These are phyloP conservation scores for Clarias pachynema DNA, from an alignment of 2,797 vertebrate genomes.

Conservation along the genomic window DNA sequence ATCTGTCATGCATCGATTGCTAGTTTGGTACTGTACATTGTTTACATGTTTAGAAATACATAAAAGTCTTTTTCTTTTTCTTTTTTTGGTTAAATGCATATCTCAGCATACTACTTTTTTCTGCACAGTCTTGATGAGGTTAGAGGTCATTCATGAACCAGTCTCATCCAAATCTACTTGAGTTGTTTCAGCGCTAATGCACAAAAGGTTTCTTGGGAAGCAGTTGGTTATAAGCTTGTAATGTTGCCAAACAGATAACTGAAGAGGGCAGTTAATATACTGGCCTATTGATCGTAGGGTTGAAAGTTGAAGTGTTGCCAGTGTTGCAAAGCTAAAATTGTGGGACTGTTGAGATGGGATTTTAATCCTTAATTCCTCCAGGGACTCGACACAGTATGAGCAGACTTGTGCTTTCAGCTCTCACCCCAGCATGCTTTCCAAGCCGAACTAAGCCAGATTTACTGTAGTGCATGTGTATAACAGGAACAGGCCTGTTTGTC, in stretches of 20 bases:
- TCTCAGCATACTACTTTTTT: background rate
- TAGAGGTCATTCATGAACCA: background rate
- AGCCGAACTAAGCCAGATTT: background rate
- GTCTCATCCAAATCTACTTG: background rate
- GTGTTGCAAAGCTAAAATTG: background rate
- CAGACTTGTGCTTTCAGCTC: background rate
- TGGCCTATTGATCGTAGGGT: background rate
- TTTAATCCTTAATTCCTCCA: background rate
- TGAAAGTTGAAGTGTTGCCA: background rate
- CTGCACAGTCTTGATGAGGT: background rate
- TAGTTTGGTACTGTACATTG: background rate
- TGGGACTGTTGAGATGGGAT: background rate
- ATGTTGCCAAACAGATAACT: constrained; percentile 4
- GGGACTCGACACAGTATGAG: background rate
- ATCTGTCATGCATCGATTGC: background rate
- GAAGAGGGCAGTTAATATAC: background rate
- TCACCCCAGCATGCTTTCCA: background rate
- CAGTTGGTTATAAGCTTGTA: background rate
- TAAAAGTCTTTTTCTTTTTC: background rate
- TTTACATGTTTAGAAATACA: background rate
- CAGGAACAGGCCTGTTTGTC: background rate
- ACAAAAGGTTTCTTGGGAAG: background rate
- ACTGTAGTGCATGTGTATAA: background rate
- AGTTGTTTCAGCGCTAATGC: background rate
- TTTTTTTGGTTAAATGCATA: background rate